A percentile compares a stretch with the other conserved stretches of the same genome.
phyloP scores from a whole-genome alignment of 2,113 vertebrate genomes.

The Phyllostomus hastatus region DNA sequence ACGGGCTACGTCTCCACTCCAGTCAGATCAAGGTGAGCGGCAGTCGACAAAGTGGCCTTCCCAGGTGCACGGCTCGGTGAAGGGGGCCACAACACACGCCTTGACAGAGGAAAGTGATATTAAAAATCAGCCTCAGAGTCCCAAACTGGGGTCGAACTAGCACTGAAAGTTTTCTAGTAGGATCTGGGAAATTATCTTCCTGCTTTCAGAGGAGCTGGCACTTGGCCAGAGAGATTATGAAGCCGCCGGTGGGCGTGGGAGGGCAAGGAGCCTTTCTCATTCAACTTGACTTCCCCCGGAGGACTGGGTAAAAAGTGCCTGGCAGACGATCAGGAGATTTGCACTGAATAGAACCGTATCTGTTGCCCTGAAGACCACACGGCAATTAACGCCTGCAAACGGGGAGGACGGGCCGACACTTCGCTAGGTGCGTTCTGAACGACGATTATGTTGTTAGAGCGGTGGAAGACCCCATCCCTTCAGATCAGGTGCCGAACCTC shows the following conservation, averaged over 20 bases:
- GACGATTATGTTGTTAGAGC: background rate
- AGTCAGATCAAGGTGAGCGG: background rate
- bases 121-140: background rate
- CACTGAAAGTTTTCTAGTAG: slow-evolving; percentile 34
- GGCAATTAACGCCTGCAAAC: slow-evolving; percentile 4
- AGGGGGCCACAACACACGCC: background rate
- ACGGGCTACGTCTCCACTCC: background rate
- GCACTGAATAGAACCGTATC: background rate
- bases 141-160: background rate
- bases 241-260: background rate
- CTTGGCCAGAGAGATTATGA: slow-evolving; percentile 38
- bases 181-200: slow-evolving; percentile 23
- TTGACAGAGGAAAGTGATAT: background rate
- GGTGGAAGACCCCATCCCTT: background rate
- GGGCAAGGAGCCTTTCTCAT: background rate
- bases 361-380: background rate
- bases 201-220: slow-evolving; percentile 19
- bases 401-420: background rate
- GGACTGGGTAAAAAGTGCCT: background rate
- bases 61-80: background rate
- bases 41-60: background rate
- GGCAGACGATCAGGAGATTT: slow-evolving; percentile 44
- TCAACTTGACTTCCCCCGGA: slow-evolving; percentile 23
- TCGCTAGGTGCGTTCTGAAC: background rate
- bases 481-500: slow-evolving; percentile 19